Percentiles rank a stretch among this genome's conserved stretches.
These are phyloP conservation scores for Bambusicola thoracicus DNA, from an alignment of 2,113 vertebrate species.

Conservation along the genomic window DNA sequence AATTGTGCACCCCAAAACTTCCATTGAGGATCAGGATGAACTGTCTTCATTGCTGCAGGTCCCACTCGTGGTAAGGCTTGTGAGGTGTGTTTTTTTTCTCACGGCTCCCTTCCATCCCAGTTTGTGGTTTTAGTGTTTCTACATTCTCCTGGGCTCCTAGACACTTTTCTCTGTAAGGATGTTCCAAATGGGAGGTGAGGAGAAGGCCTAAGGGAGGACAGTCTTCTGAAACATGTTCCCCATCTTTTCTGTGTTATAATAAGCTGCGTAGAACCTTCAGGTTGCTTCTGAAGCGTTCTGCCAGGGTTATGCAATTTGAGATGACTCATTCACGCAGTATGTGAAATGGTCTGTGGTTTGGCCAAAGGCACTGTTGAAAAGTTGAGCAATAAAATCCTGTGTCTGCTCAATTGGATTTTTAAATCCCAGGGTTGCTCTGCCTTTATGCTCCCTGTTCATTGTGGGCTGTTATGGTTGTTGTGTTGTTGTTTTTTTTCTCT, in stretches of 20 bases:
- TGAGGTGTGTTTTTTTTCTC: background rate
- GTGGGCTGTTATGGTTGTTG: no score
- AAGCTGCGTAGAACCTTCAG: background rate
- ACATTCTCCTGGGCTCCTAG: background rate
- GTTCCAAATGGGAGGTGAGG: background rate
- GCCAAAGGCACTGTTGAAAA: background rate
- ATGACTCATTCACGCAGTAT: background rate
- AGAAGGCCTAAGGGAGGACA: background rate
- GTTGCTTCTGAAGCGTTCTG: background rate
- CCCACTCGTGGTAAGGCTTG: constrained; percentile 91
- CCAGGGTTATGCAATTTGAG: background rate
- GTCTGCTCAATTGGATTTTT: background rate
- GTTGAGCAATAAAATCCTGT: background rate
- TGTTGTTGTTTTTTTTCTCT: background rate
- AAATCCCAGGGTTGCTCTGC: background rate
- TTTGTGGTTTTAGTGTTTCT: background rate
- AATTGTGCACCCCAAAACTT: constrained; percentile 94
- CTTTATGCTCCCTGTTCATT: background rate
- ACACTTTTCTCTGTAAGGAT: background rate
- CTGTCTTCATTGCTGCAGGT: constrained; percentile 95
- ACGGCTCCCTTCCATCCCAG: background rate
- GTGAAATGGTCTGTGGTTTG: background rate
- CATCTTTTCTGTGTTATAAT: background rate
- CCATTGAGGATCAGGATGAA: constrained; percentile 96
- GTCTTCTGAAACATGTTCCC: background rate